A percentile compares a stretch with the other conserved stretches of the same genome.
Evolutionary conservation across 1,140 invertebrate species (phyloP).

Genomic region (Calephelis nemesis): DNA sequence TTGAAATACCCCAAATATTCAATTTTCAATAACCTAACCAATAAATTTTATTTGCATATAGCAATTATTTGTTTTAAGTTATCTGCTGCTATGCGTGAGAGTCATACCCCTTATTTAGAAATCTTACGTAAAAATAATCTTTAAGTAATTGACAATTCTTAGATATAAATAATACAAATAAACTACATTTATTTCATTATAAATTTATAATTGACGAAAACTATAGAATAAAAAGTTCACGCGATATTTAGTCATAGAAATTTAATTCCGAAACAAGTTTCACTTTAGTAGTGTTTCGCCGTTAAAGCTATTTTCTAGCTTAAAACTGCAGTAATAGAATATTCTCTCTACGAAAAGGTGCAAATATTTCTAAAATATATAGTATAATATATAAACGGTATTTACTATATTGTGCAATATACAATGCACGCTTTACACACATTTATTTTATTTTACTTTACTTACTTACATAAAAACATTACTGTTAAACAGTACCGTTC

Average conservation of each 20-base stretch:
- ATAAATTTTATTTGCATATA: too few species aligned
- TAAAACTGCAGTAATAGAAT: constrained; percentile 71
- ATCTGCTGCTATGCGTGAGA: neutral
- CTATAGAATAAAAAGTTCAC: constrained; percentile 35
- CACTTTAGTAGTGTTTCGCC: constrained; percentile 41
- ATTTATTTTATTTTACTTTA: constrained; percentile 50
- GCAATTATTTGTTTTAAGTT: too few species aligned
- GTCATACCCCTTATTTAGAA: constrained; percentile 22
- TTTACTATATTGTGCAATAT: constrained; percentile 68
- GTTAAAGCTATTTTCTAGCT: constrained; percentile 58
- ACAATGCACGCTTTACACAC: constrained; percentile 71
- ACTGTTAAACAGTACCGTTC: constrained; percentile 72
- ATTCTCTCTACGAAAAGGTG: constrained; percentile 68
- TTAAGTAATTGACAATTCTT: constrained; percentile 76
- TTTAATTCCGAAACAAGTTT: constrained; percentile 31
- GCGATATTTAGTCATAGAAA: constrained; percentile 17
- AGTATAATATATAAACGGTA: constrained; percentile 69
- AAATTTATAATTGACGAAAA: constrained; percentile 76
- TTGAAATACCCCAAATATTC: too few species aligned
- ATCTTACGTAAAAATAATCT: constrained; percentile 57
- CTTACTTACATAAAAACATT: constrained; percentile 67
- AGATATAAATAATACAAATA: constrained; percentile 75
- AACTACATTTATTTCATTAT: constrained; percentile 70
- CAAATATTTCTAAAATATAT: constrained; percentile 79
- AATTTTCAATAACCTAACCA: too few species aligned